Evolutionary conservation across 1,140 invertebrate genomes (phyloP).

Genomic region (Lepidurus arcticus): DNA sequence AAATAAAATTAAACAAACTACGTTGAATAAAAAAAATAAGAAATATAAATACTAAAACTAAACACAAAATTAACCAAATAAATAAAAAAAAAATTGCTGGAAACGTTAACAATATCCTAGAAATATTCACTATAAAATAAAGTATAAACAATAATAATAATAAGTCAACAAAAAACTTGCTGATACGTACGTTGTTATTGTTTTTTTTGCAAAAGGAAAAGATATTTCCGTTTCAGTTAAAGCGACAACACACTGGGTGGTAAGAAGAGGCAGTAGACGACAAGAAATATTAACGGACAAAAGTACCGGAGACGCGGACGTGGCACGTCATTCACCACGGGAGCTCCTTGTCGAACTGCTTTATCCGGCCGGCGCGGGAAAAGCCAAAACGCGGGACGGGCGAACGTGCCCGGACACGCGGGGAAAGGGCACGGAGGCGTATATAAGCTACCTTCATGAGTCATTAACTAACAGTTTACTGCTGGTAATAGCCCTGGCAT

Average conservation of each 20-base stretch:
- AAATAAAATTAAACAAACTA: too few species aligned
- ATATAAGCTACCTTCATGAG: conserved; percentile 18
- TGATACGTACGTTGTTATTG: too few species aligned
- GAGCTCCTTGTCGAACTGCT: background rate
- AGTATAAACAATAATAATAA: too few species aligned
- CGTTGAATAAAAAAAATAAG: too few species aligned
- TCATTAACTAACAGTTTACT: conserved; percentile 5
- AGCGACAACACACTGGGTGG: background rate
- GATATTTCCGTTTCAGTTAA: too few species aligned
- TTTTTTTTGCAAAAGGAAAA: too few species aligned
- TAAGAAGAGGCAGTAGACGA: background rate
- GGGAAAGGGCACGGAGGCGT: background rate
- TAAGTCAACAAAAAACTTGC: too few species aligned
- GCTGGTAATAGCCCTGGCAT: background rate
- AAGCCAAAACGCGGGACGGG: background rate
- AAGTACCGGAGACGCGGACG: background rate
- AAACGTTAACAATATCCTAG: too few species aligned
- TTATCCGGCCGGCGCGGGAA: background rate
- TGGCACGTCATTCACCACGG: background rate
- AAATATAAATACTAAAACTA: too few species aligned
- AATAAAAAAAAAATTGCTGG: too few species aligned
- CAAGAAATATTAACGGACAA: background rate
- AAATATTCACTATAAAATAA: too few species aligned
- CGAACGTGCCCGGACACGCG: background rate
- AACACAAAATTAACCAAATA: too few species aligned